A percentile compares a stretch with the other conserved stretches of the same genome.
Conservation (phyloP, 2,113 vertebrate genomes). For the Macquaria australasica region DNA sequence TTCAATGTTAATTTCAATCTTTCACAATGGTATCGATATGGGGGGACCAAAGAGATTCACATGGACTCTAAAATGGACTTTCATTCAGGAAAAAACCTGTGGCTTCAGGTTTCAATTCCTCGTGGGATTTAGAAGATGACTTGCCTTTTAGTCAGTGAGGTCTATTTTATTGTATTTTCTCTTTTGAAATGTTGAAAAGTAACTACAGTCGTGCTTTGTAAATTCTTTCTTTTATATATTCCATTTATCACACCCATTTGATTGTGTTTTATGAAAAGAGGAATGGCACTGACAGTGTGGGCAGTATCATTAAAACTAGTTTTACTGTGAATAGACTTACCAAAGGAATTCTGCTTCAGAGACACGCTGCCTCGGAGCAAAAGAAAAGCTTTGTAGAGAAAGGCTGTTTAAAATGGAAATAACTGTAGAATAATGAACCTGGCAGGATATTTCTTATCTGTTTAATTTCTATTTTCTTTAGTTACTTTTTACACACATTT, state of each 20-base stretch:
- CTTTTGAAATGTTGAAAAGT: slow-evolving; percentile 3
- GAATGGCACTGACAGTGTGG: not conserved
- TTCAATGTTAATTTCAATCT: not conserved
- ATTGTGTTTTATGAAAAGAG: slow-evolving; percentile 9
- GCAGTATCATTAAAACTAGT: slow-evolving; percentile 6
- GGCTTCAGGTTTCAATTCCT: not conserved
- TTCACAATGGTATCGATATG: not conserved
- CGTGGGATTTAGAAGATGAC: not conserved
- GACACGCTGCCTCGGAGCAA: slow-evolving; percentile 5
- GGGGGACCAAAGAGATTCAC: not conserved
- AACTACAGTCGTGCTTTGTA: slow-evolving; percentile 27
- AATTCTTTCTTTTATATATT: slow-evolving; percentile 22
- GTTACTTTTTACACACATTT: slow-evolving; percentile 21
- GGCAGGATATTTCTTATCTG: not conserved
- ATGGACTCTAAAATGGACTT: slow-evolving; percentile 17
- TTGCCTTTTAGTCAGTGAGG: slow-evolving; percentile 5
- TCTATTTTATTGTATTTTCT: not conserved
- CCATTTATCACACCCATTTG: not conserved
- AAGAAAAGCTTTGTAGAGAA: slow-evolving; percentile 1
- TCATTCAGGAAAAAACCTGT: not conserved
- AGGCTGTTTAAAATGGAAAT: slow-evolving; percentile 38
- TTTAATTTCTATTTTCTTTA: not conserved
- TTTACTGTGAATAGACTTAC: slow-evolving; percentile 50
- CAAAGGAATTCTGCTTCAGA: slow-evolving; percentile 15
- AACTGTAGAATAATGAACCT: slow-evolving; percentile 19